Base-by-base conservation (phyloP, 2,888 invertebrate species). In the Brenthis hecate region DNA sequence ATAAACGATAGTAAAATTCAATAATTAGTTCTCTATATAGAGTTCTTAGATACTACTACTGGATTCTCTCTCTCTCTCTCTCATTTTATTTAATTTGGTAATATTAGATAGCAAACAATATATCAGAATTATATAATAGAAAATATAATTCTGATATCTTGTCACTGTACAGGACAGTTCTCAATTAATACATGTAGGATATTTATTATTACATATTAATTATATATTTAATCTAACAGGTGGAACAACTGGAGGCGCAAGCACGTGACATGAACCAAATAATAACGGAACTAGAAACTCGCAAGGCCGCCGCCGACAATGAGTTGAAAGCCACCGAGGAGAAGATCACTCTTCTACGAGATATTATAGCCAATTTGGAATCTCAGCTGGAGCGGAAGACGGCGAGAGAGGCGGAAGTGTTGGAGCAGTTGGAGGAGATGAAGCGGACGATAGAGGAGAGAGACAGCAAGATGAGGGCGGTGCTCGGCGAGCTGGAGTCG, bases 361-460 rank as follows among this genome's bases (percentile, higher is more conserved):
- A 97, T 69, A 96, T 97, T 65, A 96, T 98, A 65, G 92, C 94
- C 0, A 96, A 96, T 75, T 85, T 97, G 54, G 98, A 98, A 81
- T 89, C 90, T 0, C 96, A 97, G 81, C 86, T 97, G 0, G 96
- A 96, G 81, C 89, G 93, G 13, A 96, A 96, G 80, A 89, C 93
- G 0, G 85, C 92, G 0, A 93, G 94, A 58, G 96, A 97, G 80
- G 83, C 86, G 0, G 94, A 95, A 66, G 92, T 96, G 50, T 85
- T 94, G 69, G 90, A 89, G 74, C 94, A 96, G 81, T 92, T 95
- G 28, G 91, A 93, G 66, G 89, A 93, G 66, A 90, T 95, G 84
- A 93, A 91, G 76, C 85, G 86, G 56, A 91, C 94, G 0, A 93
- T 94, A 68, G 91, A 94, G 2, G 93, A 94, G 11, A 89, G 94